These are phyloP conservation scores for Hoplias malabaricus DNA, from an alignment of 2,113 vertebrate species.

Conservation along the genomic window DNA sequence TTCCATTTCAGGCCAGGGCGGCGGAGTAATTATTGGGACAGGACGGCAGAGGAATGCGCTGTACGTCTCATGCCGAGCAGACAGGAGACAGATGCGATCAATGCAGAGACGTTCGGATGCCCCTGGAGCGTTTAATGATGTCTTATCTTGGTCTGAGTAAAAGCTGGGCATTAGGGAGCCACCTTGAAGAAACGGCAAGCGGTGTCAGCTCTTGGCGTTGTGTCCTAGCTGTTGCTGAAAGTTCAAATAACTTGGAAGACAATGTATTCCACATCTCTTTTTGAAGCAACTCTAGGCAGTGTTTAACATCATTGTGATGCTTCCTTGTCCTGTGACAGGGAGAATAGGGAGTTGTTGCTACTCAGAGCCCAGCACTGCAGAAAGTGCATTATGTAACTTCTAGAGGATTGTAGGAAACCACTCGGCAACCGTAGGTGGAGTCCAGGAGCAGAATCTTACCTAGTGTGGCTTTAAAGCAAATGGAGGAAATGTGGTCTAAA, in stretches of 20 bases:
- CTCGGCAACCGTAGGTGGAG: too few relatives aligned
- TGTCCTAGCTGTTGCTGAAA: neutral
- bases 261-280: neutral
- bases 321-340: neutral
- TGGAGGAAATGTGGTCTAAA: too few relatives aligned
- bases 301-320: too few relatives aligned
- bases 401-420: too few relatives aligned
- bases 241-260: neutral
- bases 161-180: slow-evolving; percentile 28
- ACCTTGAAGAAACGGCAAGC: neutral
- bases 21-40: slow-evolving; percentile 63
- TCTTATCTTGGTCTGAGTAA: slow-evolving; percentile 38
- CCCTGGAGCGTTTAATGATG: slow-evolving; percentile 46
- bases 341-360: too few relatives aligned
- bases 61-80: slow-evolving; percentile 52
- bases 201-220: neutral
- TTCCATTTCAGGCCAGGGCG: slow-evolving; percentile 60
- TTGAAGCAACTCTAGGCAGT: too few relatives aligned
- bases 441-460: too few relatives aligned
- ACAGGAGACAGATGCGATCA: slow-evolving; percentile 50
- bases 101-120: slow-evolving; percentile 45
- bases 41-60: slow-evolving; percentile 45
- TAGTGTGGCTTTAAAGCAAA: too few relatives aligned
- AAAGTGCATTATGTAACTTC: too few relatives aligned
- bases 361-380: too few relatives aligned